Base-by-base conservation (phyloP, 2,113 vertebrate species). In the Nothobranchius kuhntae region DNA sequence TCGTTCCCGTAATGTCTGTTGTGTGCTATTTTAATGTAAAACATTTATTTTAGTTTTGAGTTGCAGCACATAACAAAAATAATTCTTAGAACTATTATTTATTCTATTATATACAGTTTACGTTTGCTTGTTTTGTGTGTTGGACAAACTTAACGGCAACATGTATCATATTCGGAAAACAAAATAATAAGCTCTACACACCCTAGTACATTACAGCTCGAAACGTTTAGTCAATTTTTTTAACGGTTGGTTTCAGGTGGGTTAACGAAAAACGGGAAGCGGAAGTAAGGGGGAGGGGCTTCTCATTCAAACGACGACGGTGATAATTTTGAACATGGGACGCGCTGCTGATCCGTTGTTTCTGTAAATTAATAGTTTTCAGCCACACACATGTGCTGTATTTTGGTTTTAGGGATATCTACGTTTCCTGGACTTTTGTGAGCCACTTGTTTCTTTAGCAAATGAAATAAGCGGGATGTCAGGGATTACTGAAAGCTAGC, bases 261-360 rank as follows among this genome's bases (percentile, higher is more conserved):
- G 13, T 13, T 8, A 13, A 12, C 2, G 10, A 10, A 0, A 21
- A 17, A 65, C 56, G 1, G 45, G 48, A 78, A 47, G 2, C 78
- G 76, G 87, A 89, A 73, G 2, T 60, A 35, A 46, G 0, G 17
- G 4, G 0, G 1, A 10, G 47, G 12, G 30, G 47, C 54, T 0
- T 82, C 50, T 60, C 0, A 17, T 3, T 47, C 4, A 14, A 21
- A n/a, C 3, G 13, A 0, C 1, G 15, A 0, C 35, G 15, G 11
- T 38, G 21, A 21, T 12, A 11, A 14, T 62, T 65, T 75, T 13
- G 53, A 84, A 83, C 2, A 30, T 21, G 36, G 7, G 1, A 46
- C 5, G 17, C 21, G 21, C 21, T 36, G 2, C 4, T 1, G 21
- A 65, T 30, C 11, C 7, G 13, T n/a, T 40, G 5, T 0, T 4